Percentiles rank a stretch among this genome's conserved stretches.
These are phyloP conservation scores for Tortricodes alternella DNA, from an alignment of 2,888 invertebrate species.

Conservation along the genomic window DNA sequence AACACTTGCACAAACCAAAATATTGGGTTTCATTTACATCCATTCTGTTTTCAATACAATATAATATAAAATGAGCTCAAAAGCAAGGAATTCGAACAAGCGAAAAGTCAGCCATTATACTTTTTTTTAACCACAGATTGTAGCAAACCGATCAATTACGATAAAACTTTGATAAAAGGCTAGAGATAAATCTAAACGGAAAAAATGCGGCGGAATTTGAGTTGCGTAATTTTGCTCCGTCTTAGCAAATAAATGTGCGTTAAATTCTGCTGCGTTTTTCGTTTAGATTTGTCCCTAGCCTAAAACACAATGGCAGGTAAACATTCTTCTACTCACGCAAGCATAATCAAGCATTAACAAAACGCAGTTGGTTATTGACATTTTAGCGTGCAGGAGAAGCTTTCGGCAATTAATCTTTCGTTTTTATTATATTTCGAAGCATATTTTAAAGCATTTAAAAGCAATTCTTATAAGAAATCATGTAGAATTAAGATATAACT, in stretches of 20 bases:
- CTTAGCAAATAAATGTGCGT: no score
- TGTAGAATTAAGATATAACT: constrained; percentile 1
- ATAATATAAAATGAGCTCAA: constrained; percentile 17
- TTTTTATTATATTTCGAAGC: neutral
- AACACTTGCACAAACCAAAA: constrained; percentile 58
- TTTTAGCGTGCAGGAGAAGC: constrained; percentile 30
- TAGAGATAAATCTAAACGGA: no score
- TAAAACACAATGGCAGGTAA: neutral
- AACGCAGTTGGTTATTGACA: constrained; percentile 37
- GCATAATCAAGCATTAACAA: constrained; percentile 15
- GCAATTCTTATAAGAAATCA: neutral
- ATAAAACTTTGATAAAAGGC: no score
- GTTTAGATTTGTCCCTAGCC: no score
- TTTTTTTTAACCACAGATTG: constrained; percentile 20
- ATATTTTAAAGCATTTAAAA: constrained; percentile 10
- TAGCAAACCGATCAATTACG: constrained; percentile 8
- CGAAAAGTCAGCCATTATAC: constrained; percentile 17
- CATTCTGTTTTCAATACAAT: constrained; percentile 8
- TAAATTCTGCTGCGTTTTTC: no score
- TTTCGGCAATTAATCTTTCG: constrained; percentile 16
- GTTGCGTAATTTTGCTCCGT: no score
- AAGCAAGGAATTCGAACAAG: constrained; percentile 18
- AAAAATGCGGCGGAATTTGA: no score
- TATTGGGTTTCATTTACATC: constrained; percentile 15
- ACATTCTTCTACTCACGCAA: neutral